These are phyloP conservation scores for Aelia acuminata DNA, from an alignment of 2,888 invertebrate genomes.

Conservation along the genomic window DNA sequence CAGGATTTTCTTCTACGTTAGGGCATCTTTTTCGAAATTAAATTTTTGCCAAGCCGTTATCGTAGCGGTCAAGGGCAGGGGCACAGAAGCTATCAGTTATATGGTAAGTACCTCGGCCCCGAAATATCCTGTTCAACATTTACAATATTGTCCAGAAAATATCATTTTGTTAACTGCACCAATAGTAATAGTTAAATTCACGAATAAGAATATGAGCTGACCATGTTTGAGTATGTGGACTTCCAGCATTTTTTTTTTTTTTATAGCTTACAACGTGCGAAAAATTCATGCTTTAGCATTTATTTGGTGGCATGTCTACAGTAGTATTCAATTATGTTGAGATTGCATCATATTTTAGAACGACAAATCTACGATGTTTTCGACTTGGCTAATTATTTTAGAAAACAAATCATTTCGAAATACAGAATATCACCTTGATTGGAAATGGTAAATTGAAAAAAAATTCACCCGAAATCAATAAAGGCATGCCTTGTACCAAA, in stretches of 20 bases:
- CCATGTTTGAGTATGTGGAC: too few species aligned
- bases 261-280: too few species aligned
- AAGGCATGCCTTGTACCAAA: not conserved
- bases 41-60: not conserved
- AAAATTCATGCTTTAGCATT: too few species aligned
- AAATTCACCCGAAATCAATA: not conserved
- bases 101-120: not conserved
- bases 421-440: too few species aligned
- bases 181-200: not conserved
- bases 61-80: not conserved
- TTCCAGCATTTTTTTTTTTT: too few species aligned
- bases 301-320: too few species aligned
- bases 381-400: too few species aligned
- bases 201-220: not conserved
- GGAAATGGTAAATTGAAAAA: too few species aligned
- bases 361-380: too few species aligned
- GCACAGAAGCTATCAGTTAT: not conserved
- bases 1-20: not conserved
- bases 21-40: not conserved
- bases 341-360: too few species aligned
- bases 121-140: not conserved
- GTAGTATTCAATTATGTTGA: too few species aligned
- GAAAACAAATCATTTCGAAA: too few species aligned
- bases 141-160: not conserved
- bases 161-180: not conserved